Percentiles rank a stretch among this genome's conserved stretches.
Evolutionary conservation across 2,888 invertebrate species (phyloP).

Genomic region (Zhengitettix transpicula): DNA sequence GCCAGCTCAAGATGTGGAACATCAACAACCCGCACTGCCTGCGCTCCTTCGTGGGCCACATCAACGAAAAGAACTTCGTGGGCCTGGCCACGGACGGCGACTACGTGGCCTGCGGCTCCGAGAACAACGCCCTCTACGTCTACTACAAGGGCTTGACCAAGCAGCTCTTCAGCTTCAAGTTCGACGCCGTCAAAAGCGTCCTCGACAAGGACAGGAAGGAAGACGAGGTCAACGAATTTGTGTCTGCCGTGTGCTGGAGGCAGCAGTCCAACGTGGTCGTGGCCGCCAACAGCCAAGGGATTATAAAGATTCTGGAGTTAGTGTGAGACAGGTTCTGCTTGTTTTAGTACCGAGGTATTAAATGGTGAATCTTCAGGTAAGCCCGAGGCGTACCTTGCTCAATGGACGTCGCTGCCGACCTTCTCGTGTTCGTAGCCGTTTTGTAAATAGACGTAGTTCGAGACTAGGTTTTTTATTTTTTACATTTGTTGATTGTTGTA

Average conservation of each 20-base stretch:
- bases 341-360: neutral
- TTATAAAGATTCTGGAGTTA: conserved; percentile 73
- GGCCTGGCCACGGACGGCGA: conserved; percentile 83
- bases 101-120: conserved; percentile 87
- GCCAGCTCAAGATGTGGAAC: conserved; percentile 81
- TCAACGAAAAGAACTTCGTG: conserved; percentile 92
- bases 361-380: neutral
- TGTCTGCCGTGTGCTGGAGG: conserved; percentile 89
- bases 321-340: conserved; percentile 28
- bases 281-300: conserved; percentile 87
- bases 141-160: conserved; percentile 82
- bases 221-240: conserved; percentile 81
- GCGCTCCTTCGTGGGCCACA: conserved; percentile 77
- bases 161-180: conserved; percentile 71
- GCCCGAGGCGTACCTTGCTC: no score
- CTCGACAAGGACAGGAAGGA: conserved; percentile 59
- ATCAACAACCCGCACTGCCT: conserved; percentile 57
- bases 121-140: conserved; percentile 82
- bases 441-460: no score
- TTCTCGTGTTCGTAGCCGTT: no score
- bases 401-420: no score
- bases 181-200: conserved; percentile 65
- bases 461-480: no score
- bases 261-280: conserved; percentile 70
- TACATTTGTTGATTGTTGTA: no score